Base-by-base conservation (phyloP, 2,113 vertebrate species). In the Trematocara unimaculatum region DNA sequence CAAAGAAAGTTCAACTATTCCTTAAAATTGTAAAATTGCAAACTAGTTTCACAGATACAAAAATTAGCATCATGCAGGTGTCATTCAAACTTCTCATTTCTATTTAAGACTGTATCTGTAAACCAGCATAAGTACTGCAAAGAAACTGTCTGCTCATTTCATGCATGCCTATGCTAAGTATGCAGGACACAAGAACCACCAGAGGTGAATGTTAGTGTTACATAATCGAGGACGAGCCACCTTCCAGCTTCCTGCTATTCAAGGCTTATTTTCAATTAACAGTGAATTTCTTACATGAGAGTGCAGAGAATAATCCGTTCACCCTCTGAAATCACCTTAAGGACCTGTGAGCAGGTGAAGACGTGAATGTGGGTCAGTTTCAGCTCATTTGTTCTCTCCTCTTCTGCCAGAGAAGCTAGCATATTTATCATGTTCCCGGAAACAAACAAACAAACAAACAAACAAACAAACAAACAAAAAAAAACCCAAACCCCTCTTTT, bases 271-370 rank as follows among this genome's bases (percentile, higher is more conserved):
- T 82, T 78, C 40, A 45, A 72, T 26, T 29, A 29, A 29, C 23
- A 74, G 20, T 47, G 70, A 74, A 74, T 29, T 47, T 74, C 1
- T 11, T 47, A 74, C 23, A 47, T 29, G 14, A 17, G 40, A 26
- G 26, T 8, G 23, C 15, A 74, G 26, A 49, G 1, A 49, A 77
- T 49, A 49, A 18, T 13, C 70, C 1, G 2, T 49, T 74, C 23
- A n/a, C 15, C 15, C 70, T 77, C 70, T 49, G 26, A 77, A 77
- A 77, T 77, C 15, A 77, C 26, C 70, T n/a, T 49, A 74, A 72
- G 20, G 38, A 47, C 64, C n/a, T 42, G n/a, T 42, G 42, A 74
- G 42, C 20, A 47, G 40, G 40, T 29, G 14, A 47, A 74, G 40
- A 74, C 5, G 1, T 72, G 20, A 72, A 45, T 45, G 64, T 18